Evolutionary conservation across 2,888 invertebrate genomes (phyloP).

Genomic region (Mamestra brassicae): DNA sequence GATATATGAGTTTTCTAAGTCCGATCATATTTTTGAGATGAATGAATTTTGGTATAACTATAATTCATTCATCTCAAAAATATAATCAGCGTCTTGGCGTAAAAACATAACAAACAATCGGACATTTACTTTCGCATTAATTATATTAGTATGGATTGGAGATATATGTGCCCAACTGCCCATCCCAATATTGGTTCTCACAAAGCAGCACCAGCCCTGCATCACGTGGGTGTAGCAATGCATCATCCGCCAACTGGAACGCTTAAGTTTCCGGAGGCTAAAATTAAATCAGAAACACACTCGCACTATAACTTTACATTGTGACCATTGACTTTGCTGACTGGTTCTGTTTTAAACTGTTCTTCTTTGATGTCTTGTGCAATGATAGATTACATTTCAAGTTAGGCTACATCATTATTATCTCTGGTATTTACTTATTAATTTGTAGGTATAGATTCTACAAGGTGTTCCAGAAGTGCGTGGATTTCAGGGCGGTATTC

Average conservation of each 20-base stretch:
- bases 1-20: too few species aligned
- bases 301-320: slow-evolving; percentile 31
- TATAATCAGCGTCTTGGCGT: too few species aligned
- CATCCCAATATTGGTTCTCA: background rate
- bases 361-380: slow-evolving; percentile 9
- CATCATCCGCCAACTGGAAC: slow-evolving; percentile 71
- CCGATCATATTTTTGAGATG: too few species aligned
- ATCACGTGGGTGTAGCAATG: slow-evolving; percentile 51
- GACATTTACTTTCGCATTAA: background rate
- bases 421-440: background rate
- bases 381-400: slow-evolving; percentile 3
- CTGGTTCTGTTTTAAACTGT: slow-evolving; percentile 4
- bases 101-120: background rate
- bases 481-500: too few species aligned
- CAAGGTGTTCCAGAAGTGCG: too few species aligned
- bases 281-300: slow-evolving; percentile 63
- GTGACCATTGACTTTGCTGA: slow-evolving; percentile 20
- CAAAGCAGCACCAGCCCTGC: slow-evolving; percentile 46
- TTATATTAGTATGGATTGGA: too few species aligned
- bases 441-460: background rate
- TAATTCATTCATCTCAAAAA: too few species aligned
- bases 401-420: background rate
- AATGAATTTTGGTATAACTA: too few species aligned
- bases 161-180: too few species aligned
- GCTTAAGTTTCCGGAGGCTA: slow-evolving; percentile 74